phyloP scores from a whole-genome alignment of 2,888 invertebrate genomes.

The Asteroscopus sphinx region DNA sequence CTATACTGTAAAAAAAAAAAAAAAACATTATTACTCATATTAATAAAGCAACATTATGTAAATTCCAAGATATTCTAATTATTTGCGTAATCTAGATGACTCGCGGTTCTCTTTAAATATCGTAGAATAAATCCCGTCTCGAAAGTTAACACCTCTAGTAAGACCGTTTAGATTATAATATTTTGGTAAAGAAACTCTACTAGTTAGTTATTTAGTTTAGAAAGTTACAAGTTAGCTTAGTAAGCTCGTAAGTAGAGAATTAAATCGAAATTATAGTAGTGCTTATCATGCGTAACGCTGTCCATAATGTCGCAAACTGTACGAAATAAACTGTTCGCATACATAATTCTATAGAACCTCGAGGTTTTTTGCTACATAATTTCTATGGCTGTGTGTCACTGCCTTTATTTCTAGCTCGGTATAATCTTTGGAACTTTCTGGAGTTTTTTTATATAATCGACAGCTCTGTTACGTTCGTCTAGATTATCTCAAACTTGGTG shows the following conservation, averaged over 20 bases:
- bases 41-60: no score
- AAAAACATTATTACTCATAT: no score
- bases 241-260: conserved; percentile 5
- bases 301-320: conserved; percentile 2
- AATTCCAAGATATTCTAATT: no score
- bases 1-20: no score
- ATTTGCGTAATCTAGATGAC: no score
- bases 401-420: neutral
- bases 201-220: no score
- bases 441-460: no score
- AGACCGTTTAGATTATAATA: conserved; percentile 3
- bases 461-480: conserved; percentile 2
- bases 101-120: neutral
- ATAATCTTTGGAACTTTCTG: conserved; percentile 9
- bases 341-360: neutral
- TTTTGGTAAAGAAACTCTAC: no score
- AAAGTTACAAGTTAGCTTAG: conserved; percentile 9
- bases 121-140: conserved; percentile 5
- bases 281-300: conserved; percentile 5
- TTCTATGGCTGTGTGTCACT: neutral
- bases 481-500: conserved; percentile 10
- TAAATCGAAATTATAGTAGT: conserved; percentile 5
- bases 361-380: neutral
- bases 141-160: conserved; percentile 9
- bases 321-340: conserved; percentile 4